Conservation (phyloP, 2,113 vertebrate species). For the Pao palembangensis region DNA sequence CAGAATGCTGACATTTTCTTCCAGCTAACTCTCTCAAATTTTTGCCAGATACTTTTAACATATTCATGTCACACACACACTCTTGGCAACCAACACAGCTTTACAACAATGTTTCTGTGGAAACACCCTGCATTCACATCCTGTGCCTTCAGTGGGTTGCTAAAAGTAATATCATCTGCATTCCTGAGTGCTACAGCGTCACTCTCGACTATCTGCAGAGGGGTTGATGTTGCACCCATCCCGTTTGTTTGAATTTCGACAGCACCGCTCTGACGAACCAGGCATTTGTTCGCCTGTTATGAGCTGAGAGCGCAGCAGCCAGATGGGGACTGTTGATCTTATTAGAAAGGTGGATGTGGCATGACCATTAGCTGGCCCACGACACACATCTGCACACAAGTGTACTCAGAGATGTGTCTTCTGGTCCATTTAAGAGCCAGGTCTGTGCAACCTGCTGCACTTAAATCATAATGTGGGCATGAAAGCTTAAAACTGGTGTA, state of each 20-base stretch:
- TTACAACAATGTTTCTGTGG: too few species aligned
- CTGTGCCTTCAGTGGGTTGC: too few species aligned
- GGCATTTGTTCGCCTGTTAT: constrained; percentile 60
- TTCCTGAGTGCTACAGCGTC: too few species aligned
- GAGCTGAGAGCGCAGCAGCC: constrained; percentile 57
- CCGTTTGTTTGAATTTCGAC: constrained; percentile 16
- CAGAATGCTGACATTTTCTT: constrained; percentile 18
- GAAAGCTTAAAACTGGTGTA: constrained; percentile 10
- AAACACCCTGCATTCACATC: too few species aligned
- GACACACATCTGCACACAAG: constrained; percentile 50
- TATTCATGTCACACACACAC: too few species aligned
- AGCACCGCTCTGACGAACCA: constrained; percentile 42
- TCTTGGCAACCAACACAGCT: too few species aligned
- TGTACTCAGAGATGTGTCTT: constrained; percentile 22
- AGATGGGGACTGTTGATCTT: constrained; percentile 76
- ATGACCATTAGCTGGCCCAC: constrained; percentile 66
- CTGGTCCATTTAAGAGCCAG: constrained; percentile 16
- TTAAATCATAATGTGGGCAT: constrained; percentile 13
- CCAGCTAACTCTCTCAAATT: too few species aligned
- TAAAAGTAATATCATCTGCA: too few species aligned
- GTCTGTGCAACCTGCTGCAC: constrained; percentile 44
- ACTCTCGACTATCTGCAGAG: neutral
- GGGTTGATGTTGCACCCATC: neutral
- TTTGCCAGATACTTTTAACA: too few species aligned
- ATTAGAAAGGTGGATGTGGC: constrained; percentile 65